Evolutionary conservation across 2,888 invertebrate species (phyloP).

Genomic region (Lasioglossum figueresi): DNA sequence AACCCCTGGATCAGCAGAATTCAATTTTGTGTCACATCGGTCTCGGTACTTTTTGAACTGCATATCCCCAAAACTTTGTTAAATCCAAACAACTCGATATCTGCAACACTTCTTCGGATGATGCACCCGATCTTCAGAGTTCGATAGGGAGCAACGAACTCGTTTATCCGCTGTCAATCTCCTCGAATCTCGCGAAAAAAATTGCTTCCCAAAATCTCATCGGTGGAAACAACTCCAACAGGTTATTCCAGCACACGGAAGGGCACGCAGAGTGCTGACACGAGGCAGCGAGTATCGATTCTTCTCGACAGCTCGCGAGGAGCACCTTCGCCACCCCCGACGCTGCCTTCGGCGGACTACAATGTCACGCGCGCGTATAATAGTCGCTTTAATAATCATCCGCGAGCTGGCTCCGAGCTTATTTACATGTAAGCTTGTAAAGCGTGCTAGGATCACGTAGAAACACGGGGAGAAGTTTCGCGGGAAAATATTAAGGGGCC

Average conservation of each 20-base stretch:
- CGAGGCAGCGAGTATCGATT: slow-evolving; percentile 39
- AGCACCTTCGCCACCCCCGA: not conserved
- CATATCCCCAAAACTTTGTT: no score
- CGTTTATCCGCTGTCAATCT: not conserved
- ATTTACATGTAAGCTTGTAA: slow-evolving; percentile 42
- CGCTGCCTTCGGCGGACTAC: slow-evolving; percentile 15
- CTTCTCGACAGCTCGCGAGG: slow-evolving; percentile 27
- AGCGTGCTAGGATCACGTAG: slow-evolving; percentile 33
- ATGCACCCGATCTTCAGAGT: not conserved
- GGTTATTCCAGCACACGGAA: not conserved
- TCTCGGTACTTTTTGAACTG: no score
- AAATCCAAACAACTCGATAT: not conserved
- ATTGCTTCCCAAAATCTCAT: not conserved
- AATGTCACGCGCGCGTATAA: slow-evolving; percentile 49
- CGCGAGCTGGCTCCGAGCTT: slow-evolving; percentile 14
- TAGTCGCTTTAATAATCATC: slow-evolving; percentile 58
- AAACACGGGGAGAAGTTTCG: slow-evolving; percentile 28
- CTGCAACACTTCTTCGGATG: not conserved
- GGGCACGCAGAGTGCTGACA: slow-evolving; percentile 2
- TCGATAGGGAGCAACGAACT: not conserved
- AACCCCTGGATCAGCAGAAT: no score
- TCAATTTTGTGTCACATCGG: no score
- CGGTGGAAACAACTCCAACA: not conserved
- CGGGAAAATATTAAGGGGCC: not conserved
- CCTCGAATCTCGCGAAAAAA: not conserved